phyloP scores from a whole-genome alignment of 2,888 invertebrate genomes.

The Nomada hirtipes region DNA sequence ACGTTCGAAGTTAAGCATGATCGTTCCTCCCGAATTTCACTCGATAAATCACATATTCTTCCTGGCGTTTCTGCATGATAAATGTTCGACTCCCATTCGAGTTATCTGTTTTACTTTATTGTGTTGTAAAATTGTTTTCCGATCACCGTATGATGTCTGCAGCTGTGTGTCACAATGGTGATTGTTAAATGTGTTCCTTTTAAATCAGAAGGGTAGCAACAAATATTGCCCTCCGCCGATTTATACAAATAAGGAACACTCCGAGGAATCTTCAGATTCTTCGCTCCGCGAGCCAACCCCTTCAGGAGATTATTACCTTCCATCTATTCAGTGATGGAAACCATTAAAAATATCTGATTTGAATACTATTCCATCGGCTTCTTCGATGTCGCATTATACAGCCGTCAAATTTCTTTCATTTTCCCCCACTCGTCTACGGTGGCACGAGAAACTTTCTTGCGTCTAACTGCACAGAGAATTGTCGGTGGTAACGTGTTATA shows the following conservation, averaged over 20 bases:
- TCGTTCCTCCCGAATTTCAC: conserved; percentile 12
- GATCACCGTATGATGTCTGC: too few species aligned
- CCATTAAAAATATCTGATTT: too few species aligned
- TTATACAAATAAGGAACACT: too few species aligned
- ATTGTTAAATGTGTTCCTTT: not conserved
- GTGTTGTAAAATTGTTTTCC: not conserved
- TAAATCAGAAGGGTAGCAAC: too few species aligned
- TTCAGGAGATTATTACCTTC: too few species aligned
- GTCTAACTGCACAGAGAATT: not conserved
- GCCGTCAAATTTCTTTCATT: too few species aligned
- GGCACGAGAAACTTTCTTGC: not conserved
- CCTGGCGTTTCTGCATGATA: conserved; percentile 9
- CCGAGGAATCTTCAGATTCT: too few species aligned
- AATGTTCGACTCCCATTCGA: not conserved
- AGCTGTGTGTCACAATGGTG: not conserved
- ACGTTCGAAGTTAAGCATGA: not conserved
- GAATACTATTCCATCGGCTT: too few species aligned
- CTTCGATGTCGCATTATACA: too few species aligned
- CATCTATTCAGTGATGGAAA: too few species aligned
- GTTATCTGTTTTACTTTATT: not conserved
- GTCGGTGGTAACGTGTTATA: not conserved
- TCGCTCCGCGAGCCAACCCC: too few species aligned
- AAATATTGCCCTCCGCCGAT: too few species aligned
- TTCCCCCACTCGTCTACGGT: not conserved
- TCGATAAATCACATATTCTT: not conserved